Evolutionary conservation across 2,797 vertebrate species (phyloP).

Genomic region (Pelochelys cantorii): DNA sequence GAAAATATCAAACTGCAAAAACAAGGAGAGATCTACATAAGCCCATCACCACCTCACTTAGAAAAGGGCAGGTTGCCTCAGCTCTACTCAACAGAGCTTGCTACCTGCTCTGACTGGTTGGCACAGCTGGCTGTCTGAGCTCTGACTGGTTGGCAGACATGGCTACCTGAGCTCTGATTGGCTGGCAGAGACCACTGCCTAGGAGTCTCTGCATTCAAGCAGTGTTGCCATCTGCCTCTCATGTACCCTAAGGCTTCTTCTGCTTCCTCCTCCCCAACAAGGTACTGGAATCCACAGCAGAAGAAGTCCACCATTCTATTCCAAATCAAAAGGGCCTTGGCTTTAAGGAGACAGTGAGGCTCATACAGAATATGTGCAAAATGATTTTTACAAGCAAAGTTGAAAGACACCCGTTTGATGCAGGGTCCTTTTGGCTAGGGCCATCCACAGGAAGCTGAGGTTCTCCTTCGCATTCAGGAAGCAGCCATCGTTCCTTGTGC

Average conservation of each 20-base stretch:
- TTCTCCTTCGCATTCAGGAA: slow-evolving; percentile 65
- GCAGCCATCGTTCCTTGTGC: slow-evolving; percentile 66
- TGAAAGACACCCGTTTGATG: slow-evolving; percentile 82
- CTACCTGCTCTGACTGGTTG: slow-evolving; percentile 28
- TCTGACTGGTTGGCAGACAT: slow-evolving; percentile 43
- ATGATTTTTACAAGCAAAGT: slow-evolving; percentile 84
- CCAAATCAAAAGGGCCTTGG: slow-evolving; percentile 77
- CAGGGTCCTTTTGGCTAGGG: slow-evolving; percentile 80
- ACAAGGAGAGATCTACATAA: slow-evolving; percentile 61
- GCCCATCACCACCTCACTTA: slow-evolving; percentile 49
- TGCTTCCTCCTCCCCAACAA: slow-evolving; percentile 67
- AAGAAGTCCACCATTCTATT: slow-evolving; percentile 63
- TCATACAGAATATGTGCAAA: slow-evolving; percentile 85
- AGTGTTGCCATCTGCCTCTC: slow-evolving; percentile 21
- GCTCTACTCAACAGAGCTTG: not conserved
- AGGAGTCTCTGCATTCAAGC: slow-evolving; percentile 39
- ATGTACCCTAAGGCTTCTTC: slow-evolving; percentile 62
- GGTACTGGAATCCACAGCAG: slow-evolving; percentile 56
- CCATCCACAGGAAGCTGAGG: slow-evolving; percentile 73
- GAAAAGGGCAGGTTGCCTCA: not conserved
- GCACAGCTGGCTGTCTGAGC: slow-evolving; percentile 42
- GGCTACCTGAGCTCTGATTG: slow-evolving; percentile 46
- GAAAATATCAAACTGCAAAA: slow-evolving; percentile 75
- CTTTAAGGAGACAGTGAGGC: slow-evolving; percentile 80
- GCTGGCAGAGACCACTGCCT: slow-evolving; percentile 15